Base-by-base conservation (phyloP, 2,888 invertebrate genomes). In the Spodoptera exigua region DNA sequence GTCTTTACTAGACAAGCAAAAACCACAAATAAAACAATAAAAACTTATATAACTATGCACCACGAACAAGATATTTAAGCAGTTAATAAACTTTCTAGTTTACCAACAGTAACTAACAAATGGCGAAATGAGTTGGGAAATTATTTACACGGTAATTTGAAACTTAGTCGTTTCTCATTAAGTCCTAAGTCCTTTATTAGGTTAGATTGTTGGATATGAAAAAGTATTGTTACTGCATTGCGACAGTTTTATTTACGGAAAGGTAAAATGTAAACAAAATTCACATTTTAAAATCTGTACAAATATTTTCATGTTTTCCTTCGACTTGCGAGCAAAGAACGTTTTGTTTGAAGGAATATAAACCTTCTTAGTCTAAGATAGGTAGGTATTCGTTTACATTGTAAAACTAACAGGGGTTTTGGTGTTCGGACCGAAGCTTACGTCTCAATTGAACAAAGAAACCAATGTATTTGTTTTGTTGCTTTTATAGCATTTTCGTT, bases 221-320 rank as follows among this genome's bases (percentile, higher is more conserved):
- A 59, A 64, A 58, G 44, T 44, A 53, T 53, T 27, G 27, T 27
- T 27, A 68, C 76, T 76, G 79, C 76, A 78, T 18, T 78, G 79
- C 71, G 74, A 74, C 67, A 64, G 40, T 48, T 49, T 17, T 65
- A 63, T 76, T 62, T 52, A 63, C 59, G 43, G 43, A 60, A 48
- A 41, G 10, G 49, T 36, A 34, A 70, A 62, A 62, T 39, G 39
- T 63, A 48, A 64, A 61, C 61, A 66, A 52, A 61, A 60, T 61
- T 58, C 40, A 54, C 27, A 40, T 60, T 70, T 58, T 46, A 46
- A 41, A 62, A 46, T 49, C 11, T 53, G 41, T 12, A 36, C 35
- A 65, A 74, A 63, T 54, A 74, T 67, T 70, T 63, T 49, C 18
- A 9, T 64, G 53, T 61, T 66, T 67, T 56, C 40, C 18, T 57